A percentile compares a stretch with the other conserved stretches of the same genome.
Evolutionary conservation across 2,797 vertebrate species (phyloP).

Genomic region (Rhynchonycteris naso): DNA sequence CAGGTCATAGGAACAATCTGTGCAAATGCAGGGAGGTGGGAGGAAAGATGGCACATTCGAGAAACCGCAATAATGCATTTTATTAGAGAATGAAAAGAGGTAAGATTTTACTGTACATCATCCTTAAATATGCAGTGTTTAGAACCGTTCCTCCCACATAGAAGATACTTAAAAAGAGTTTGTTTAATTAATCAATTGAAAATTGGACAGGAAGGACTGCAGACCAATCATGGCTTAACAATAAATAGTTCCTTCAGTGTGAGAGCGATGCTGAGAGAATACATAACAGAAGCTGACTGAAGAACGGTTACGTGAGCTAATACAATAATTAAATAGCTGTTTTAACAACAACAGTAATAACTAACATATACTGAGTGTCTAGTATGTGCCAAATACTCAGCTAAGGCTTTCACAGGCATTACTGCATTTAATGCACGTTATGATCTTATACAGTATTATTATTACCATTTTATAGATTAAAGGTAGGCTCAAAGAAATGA

Average conservation of each 20-base stretch:
- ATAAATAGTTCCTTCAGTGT: background rate
- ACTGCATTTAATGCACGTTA: slow-evolving; percentile 41
- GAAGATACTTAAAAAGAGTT: background rate
- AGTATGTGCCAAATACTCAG: background rate
- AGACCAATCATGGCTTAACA: slow-evolving; percentile 14
- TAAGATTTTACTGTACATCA: background rate
- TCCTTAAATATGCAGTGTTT: background rate
- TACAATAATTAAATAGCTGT: background rate
- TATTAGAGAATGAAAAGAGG: background rate
- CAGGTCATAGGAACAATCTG: background rate
- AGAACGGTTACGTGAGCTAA: slow-evolving; percentile 23
- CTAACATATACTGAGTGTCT: background rate
- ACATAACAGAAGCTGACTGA: background rate
- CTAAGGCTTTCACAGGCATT: background rate
- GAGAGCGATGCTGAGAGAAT: background rate
- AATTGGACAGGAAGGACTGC: slow-evolving; percentile 29
- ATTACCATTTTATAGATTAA: slow-evolving; percentile 36
- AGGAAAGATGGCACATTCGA: background rate
- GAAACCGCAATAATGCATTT: background rate
- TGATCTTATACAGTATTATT: background rate
- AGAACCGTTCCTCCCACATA: background rate
- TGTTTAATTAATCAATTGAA: slow-evolving; percentile 13
- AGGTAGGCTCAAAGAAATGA: slow-evolving; percentile 36
- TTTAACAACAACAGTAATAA: slow-evolving; percentile 45
- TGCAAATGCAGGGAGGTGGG: background rate